phyloP scores from a whole-genome alignment of 2,113 vertebrate genomes.

The Zapus hudsonius region DNA sequence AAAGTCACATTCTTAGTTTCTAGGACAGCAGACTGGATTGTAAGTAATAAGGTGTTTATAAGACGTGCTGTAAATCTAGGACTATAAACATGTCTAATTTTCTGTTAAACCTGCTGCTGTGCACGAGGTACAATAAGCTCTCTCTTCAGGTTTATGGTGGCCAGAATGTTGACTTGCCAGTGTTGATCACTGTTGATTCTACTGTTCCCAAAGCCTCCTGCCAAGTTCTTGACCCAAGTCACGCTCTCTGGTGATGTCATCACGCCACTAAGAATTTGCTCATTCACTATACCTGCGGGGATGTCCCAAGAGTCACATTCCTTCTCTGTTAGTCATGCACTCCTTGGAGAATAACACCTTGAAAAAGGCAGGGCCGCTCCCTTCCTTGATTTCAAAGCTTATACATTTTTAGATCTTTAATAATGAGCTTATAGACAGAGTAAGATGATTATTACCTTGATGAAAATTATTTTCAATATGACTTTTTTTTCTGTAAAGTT shows the following conservation, averaged over 20 bases:
- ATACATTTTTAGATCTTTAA: constrained; percentile 51
- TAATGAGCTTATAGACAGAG: constrained; percentile 25
- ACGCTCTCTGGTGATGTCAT: constrained; percentile 86
- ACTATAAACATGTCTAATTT: constrained; percentile 89
- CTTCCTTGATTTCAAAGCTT: constrained; percentile 51
- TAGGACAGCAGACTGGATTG: constrained; percentile 89
- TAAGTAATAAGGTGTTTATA: constrained; percentile 90
- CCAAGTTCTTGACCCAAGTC: constrained; percentile 87
- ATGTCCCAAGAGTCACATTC: constrained; percentile 76
- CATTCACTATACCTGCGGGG: constrained; percentile 82
- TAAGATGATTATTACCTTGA: constrained; percentile 22
- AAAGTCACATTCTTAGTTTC: constrained; percentile 90
- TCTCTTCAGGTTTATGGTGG: constrained; percentile 85
- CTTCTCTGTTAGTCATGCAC: constrained; percentile 62
- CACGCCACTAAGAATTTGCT: constrained; percentile 82
- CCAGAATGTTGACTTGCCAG: constrained; percentile 82
- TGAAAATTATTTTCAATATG: constrained; percentile 45
- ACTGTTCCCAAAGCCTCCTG: constrained; percentile 82
- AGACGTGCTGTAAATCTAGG: constrained; percentile 88
- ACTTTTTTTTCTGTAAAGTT: constrained; percentile 51
- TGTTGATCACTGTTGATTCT: constrained; percentile 87
- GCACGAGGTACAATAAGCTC: constrained; percentile 85
- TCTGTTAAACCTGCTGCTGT: constrained; percentile 87
- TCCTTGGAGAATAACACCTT: constrained; percentile 65
- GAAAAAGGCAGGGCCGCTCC: constrained; percentile 45